These are phyloP conservation scores for Paelopatides confundens DNA, from an alignment of 53 echinoderm and acorn worm genomes.

Conservation along the genomic window DNA sequence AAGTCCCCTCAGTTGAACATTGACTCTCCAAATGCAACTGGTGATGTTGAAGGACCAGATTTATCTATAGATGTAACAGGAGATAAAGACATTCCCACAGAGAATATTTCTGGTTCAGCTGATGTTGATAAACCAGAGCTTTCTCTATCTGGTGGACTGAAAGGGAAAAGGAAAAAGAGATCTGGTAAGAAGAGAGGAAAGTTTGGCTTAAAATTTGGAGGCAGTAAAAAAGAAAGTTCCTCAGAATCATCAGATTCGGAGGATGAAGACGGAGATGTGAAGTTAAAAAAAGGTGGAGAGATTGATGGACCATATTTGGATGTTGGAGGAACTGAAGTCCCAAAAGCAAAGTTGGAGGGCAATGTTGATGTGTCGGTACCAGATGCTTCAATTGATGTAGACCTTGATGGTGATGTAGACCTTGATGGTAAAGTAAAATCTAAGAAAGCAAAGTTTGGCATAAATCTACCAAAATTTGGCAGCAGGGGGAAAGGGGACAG, in stretches of 20 bases:
- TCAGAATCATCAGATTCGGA: constrained; percentile 42
- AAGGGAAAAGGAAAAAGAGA: constrained; percentile 36
- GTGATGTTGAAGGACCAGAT: constrained; percentile 1
- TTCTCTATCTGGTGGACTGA: background rate
- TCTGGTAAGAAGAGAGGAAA: constrained; percentile 28
- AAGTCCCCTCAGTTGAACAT: background rate
- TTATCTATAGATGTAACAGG: constrained; percentile 51
- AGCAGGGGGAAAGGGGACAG: constrained; percentile 57
- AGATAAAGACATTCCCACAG: too few species aligned
- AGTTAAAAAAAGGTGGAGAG: constrained; percentile 53
- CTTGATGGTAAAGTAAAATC: constrained; percentile 56
- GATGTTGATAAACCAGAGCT: too few species aligned
- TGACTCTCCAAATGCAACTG: background rate
- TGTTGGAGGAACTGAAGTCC: constrained; percentile 28
- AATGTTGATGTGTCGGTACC: constrained; percentile 24
- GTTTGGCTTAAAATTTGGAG: constrained; percentile 58
- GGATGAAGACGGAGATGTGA: constrained; percentile 58
- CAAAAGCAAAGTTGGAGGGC: too few species aligned
- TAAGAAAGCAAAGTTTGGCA: constrained; percentile 48
- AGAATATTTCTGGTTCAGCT: too few species aligned
- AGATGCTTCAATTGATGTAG: constrained; percentile 42
- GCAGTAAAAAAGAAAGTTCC: constrained; percentile 44
- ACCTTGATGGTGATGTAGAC: constrained; percentile 28
- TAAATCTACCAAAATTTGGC: constrained; percentile 57
- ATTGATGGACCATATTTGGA: constrained; percentile 50